These are phyloP conservation scores for Sebastes iracundus DNA, from an alignment of 2,797 vertebrate species.

Conservation along the genomic window DNA sequence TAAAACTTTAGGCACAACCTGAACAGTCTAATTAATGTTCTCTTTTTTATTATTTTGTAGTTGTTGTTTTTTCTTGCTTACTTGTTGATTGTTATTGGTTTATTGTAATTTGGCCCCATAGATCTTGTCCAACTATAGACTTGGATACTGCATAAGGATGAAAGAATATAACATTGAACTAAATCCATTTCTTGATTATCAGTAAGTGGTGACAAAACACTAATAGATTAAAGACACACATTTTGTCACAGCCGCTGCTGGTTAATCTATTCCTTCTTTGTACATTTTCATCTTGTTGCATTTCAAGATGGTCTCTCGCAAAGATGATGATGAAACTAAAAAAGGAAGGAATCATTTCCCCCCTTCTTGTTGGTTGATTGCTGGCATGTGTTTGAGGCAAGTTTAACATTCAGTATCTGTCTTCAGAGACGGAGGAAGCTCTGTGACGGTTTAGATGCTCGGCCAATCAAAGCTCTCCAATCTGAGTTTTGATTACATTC, in stretches of 20 bases:
- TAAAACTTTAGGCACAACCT: neutral
- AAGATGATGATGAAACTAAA: too few relatives aligned
- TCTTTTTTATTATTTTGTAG: neutral
- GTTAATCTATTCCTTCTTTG: slow-evolving; percentile 26
- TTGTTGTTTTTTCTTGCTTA: neutral
- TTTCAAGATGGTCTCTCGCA: slow-evolving; percentile 30
- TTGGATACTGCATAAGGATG: neutral
- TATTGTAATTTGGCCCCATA: neutral
- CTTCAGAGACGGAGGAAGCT: slow-evolving; percentile 28
- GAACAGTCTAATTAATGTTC: neutral
- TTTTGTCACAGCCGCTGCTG: slow-evolving; percentile 15
- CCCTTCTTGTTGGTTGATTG: neutral
- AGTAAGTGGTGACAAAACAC: neutral
- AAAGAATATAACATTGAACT: neutral
- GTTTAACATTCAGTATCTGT: slow-evolving; percentile 51
- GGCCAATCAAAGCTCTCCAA: slow-evolving; percentile 57
- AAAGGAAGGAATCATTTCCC: neutral
- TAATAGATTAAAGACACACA: slow-evolving; percentile 10
- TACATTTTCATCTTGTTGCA: slow-evolving; percentile 8
- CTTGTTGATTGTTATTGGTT: neutral
- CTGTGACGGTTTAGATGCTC: slow-evolving; percentile 9
- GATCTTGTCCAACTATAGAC: neutral
- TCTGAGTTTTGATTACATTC: slow-evolving; percentile 57
- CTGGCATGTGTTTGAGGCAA: neutral
- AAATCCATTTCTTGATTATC: neutral